Evolutionary conservation across 2,888 invertebrate species (phyloP).

Genomic region (Tiliacea citrago): DNA sequence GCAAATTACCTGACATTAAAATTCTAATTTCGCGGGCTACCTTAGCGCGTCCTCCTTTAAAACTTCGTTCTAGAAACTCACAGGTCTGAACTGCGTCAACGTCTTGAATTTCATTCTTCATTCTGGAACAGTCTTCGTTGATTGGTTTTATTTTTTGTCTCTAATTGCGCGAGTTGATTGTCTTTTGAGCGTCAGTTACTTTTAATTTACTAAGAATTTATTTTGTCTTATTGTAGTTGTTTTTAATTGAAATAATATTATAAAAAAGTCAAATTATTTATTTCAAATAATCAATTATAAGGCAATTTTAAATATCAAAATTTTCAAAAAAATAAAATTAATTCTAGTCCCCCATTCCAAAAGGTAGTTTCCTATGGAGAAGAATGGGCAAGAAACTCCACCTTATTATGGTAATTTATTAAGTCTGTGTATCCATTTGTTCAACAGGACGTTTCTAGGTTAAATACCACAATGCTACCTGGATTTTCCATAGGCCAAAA

Average conservation of each 20-base stretch:
- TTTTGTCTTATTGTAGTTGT: conserved; percentile 9
- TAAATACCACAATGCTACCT: not conserved
- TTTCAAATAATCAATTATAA: too few relatives aligned
- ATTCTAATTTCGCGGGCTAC: too few relatives aligned
- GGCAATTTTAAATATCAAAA: too few relatives aligned
- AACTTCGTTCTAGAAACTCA: conserved; percentile 2
- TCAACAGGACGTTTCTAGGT: not conserved
- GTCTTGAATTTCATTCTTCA: conserved; percentile 26
- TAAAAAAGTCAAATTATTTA: too few relatives aligned
- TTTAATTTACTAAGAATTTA: conserved; percentile 33
- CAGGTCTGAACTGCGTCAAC: not conserved
- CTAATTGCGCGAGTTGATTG: conserved; percentile 30
- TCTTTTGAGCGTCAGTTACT: conserved; percentile 14
- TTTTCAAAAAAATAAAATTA: too few relatives aligned
- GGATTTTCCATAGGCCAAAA: conserved; percentile 6
- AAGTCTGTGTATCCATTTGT: not conserved
- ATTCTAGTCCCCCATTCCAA: too few relatives aligned
- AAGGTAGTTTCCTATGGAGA: too few relatives aligned
- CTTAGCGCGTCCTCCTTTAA: not conserved
- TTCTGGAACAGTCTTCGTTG: conserved; percentile 10
- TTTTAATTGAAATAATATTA: not conserved
- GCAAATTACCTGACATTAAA: too few relatives aligned
- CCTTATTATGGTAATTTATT: too few relatives aligned
- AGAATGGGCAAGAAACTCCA: too few relatives aligned
- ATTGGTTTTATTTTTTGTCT: conserved; percentile 36